phyloP scores from a whole-genome alignment of 2,113 vertebrate genomes.

The Silurus asotus region DNA sequence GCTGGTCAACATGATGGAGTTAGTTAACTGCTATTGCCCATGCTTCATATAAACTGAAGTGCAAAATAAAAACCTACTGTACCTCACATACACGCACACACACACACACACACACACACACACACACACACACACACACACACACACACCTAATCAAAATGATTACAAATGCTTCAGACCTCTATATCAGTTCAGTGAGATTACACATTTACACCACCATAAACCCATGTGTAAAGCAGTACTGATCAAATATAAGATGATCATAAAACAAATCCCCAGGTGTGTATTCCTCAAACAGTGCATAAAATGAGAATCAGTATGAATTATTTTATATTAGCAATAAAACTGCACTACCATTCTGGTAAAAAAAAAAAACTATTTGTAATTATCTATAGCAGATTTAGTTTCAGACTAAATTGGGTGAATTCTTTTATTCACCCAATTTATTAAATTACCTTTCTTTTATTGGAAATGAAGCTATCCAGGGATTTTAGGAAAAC shows the following conservation, averaged over 20 bases:
- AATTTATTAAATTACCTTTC: neutral
- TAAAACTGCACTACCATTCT: neutral
- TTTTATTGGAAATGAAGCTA: neutral
- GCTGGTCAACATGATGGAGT: neutral
- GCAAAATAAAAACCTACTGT: neutral
- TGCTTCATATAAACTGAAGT: too few species aligned
- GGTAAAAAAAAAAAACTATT: conserved; percentile 1
- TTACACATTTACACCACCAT: neutral
- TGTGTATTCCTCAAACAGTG: neutral
- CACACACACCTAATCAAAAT: neutral
- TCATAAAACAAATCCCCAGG: neutral
- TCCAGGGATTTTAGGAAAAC: neutral
- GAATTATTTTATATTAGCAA: neutral
- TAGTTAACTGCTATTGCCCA: neutral
- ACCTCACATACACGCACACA: too few species aligned
- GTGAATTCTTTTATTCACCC: too few species aligned
- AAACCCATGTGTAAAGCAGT: neutral
- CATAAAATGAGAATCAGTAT: neutral
- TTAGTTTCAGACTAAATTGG: neutral
- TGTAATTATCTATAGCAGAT: neutral
- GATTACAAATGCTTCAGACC: neutral
- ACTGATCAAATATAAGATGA: neutral
- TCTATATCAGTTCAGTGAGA: neutral
- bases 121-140: too few species aligned
- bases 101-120: too few species aligned